A percentile compares a stretch with the other conserved stretches of the same genome.
phyloP scores from a whole-genome alignment of 2,888 invertebrate species.

The Tryphoninae sp. region DNA sequence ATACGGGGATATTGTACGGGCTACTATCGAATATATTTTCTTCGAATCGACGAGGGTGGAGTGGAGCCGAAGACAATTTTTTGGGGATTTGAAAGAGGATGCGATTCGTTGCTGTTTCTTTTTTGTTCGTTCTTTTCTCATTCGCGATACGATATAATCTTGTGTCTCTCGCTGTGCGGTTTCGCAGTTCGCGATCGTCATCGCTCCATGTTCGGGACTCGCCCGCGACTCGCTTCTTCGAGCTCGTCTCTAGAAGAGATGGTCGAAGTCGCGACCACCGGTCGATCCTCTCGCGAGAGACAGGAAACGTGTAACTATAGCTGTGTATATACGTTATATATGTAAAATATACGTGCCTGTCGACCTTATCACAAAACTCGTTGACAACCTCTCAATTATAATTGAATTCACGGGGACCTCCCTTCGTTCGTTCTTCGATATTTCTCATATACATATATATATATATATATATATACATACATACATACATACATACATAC shows the following conservation, averaged over 20 bases:
- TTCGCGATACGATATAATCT: slow-evolving; percentile 38
- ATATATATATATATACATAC: too few species aligned
- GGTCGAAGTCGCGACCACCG: slow-evolving; percentile 45
- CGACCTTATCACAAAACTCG: slow-evolving; percentile 72
- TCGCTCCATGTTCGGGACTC: slow-evolving; percentile 43
- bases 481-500: background rate
- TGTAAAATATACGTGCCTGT: slow-evolving; percentile 24
- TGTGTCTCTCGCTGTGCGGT: slow-evolving; percentile 31
- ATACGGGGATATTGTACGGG: background rate
- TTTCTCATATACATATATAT: slow-evolving; percentile 9
- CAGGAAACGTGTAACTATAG: slow-evolving; percentile 55
- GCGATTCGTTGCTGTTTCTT: slow-evolving; percentile 8
- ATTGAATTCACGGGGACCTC: slow-evolving; percentile 69
- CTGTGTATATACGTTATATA: background rate
- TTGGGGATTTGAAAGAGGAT: background rate
- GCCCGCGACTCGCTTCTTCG: slow-evolving; percentile 49
- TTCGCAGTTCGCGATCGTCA: slow-evolving; percentile 45
- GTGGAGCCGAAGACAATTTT: background rate
- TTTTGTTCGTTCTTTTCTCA: slow-evolving; percentile 23
- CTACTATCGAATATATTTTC: background rate
- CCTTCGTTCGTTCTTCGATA: slow-evolving; percentile 47
- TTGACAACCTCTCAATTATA: slow-evolving; percentile 78
- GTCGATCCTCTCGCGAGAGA: slow-evolving; percentile 48
- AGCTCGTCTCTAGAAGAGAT: slow-evolving; percentile 19
- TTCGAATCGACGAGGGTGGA: background rate